phyloP scores from a whole-genome alignment of 2,888 invertebrate species.

The Dendrolimus pini region DNA sequence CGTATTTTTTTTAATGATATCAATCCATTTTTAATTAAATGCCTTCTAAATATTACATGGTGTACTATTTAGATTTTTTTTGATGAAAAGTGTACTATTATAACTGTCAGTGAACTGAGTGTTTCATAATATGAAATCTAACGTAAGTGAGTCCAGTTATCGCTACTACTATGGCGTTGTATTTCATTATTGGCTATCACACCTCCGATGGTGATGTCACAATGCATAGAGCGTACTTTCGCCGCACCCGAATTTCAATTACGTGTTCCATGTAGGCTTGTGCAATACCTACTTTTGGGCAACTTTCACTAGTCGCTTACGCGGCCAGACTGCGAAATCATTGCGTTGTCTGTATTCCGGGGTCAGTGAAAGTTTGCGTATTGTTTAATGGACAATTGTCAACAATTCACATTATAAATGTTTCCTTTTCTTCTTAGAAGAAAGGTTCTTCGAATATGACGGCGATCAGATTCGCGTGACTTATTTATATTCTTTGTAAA shows the following conservation, averaged over 20 bases:
- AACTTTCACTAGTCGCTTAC: constrained; percentile 71
- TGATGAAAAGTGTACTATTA: no score
- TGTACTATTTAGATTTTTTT: no score
- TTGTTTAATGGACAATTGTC: constrained; percentile 33
- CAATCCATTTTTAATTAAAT: no score
- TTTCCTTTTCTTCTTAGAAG: not conserved
- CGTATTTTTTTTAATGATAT: no score
- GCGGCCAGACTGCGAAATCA: constrained; percentile 66
- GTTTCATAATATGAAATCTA: no score
- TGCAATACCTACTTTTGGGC: constrained; percentile 71
- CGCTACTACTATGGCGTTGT: not conserved
- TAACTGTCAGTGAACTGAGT: no score
- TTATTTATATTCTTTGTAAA: no score
- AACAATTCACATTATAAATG: constrained; percentile 6
- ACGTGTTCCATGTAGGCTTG: constrained; percentile 61
- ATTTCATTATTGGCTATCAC: constrained; percentile 27
- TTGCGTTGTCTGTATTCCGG: constrained; percentile 60
- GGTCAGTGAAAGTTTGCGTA: constrained; percentile 68
- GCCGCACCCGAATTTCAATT: constrained; percentile 68
- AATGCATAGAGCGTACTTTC: constrained; percentile 57
- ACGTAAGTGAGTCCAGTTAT: not conserved
- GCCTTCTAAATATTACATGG: no score
- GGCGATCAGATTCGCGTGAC: no score
- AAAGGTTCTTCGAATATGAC: no score
- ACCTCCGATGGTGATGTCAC: constrained; percentile 30